phyloP scores from a whole-genome alignment of 2,888 invertebrate genomes.

The Leucophora obtusa region DNA sequence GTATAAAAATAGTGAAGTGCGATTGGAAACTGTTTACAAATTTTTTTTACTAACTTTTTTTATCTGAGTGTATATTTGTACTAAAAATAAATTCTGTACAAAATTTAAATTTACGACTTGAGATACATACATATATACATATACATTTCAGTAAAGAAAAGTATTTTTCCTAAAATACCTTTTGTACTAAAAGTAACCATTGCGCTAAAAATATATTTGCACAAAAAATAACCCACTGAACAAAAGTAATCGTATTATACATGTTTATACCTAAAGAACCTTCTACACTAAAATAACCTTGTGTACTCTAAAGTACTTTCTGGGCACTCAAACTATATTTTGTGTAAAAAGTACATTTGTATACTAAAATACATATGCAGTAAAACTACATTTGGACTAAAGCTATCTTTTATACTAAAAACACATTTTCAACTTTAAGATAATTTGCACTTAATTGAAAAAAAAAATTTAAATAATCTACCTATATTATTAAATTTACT shows the following conservation, averaged over 20 bases:
- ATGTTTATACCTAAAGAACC: background rate
- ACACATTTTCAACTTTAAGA: background rate
- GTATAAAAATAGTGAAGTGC: too few species aligned
- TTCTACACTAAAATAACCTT: background rate
- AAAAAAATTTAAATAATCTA: background rate
- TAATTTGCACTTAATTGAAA: background rate
- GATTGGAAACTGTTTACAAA: too few species aligned
- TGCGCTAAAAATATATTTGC: background rate
- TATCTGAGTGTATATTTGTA: too few species aligned
- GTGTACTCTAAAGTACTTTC: background rate
- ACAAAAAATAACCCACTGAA: too few species aligned
- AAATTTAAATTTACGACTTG: too few species aligned
- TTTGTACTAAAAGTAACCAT: background rate
- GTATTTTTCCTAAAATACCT: background rate
- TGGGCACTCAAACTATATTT: background rate
- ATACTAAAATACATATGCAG: background rate
- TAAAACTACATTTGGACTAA: background rate
- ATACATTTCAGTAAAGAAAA: background rate
- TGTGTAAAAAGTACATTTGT: background rate
- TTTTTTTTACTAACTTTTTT: too few species aligned
- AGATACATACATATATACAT: too few species aligned
- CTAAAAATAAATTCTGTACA: too few species aligned
- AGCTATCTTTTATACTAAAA: background rate
- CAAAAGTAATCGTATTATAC: too few species aligned
- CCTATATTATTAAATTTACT: too few species aligned